phyloP scores from a whole-genome alignment of 2,113 vertebrate genomes.

The Oxyruncus cristatus region DNA sequence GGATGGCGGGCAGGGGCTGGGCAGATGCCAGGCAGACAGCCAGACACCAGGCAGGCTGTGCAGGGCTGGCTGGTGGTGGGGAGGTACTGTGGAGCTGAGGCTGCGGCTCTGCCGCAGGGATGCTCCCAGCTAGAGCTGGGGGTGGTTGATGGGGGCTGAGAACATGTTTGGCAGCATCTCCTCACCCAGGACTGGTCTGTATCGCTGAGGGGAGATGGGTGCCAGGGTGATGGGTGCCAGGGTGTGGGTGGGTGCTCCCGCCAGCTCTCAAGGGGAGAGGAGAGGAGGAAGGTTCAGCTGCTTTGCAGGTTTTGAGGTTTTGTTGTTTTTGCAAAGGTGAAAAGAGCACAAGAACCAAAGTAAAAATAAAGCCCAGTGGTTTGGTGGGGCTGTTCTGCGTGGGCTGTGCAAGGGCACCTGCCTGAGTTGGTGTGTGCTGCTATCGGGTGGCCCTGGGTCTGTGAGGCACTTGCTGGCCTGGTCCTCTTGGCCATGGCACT shows the following conservation, averaged over 20 bases:
- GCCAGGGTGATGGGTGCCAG: neutral
- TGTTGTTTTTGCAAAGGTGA: neutral
- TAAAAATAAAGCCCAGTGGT: neutral
- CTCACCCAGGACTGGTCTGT: neutral
- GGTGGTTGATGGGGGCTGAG: neutral
- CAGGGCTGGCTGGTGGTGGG: neutral
- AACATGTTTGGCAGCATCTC: neutral
- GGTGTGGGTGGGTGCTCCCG: neutral
- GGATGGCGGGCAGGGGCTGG: conserved; percentile 41
- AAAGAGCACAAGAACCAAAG: fast-evolving
- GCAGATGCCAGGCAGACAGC: conserved; percentile 48
- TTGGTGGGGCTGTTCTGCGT: neutral
- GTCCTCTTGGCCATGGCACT: neutral
- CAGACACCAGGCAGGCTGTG: conserved; percentile 38
- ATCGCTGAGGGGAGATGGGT: neutral
- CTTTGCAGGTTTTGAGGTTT: neutral
- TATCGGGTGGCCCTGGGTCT: fast-evolving
- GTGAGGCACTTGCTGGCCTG: neutral
- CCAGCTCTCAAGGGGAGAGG: fast-evolving
- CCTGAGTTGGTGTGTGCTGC: neutral
- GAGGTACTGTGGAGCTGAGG: neutral
- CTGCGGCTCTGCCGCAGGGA: neutral
- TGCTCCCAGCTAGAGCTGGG: conserved; percentile 7
- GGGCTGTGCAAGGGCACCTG: neutral
- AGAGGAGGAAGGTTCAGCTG: neutral